Evolutionary conservation across 2,797 vertebrate genomes (phyloP), one percentile per base, ranked within the genome.

Genomic region (Sebastolobus altivelis): DNA sequence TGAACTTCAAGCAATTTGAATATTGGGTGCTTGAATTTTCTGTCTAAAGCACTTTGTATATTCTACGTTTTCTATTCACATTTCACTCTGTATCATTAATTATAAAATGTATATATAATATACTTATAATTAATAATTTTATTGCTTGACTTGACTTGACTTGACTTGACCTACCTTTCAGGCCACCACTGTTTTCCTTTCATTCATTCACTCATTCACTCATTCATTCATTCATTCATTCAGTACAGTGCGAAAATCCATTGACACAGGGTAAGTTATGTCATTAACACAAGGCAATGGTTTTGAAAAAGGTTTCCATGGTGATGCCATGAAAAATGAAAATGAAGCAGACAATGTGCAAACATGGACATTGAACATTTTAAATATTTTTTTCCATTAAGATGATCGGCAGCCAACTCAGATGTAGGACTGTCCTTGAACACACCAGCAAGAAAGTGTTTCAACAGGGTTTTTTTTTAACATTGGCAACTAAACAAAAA

Each of bases 241-340:
- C 56, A 77, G 33, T 35, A 35, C 6, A 35, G 31, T 25, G 7
- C 31, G 10, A 77, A 72, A 62, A 58, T 56, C n/a, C 61, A 65
- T 37, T 29, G 22, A 63, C 63, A 35, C 33, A 8, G 6, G 6
- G 8, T 35, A 49, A 58, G 12, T 35, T 56, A 22, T 40, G 11
- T 25, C 27, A 10, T 33, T 12, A 59, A 31, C 22, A 62, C 12
- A 20, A 29, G 22, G 31, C 25, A 60, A 3, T 5, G 3, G 22
- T 22, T 65, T 43, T 22, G 10, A 13, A 59, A 31, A 38, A 2
- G 8, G 2, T 54, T 54, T 33, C 25, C 1, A 33, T 31, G 25
- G 18, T 73, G 20, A 13, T n/a, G 20, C 7, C 18, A 9, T 46
- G 7, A 37, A 56, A 60, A 43, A 63, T 18, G 1, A 4, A 37